These are phyloP conservation scores for Stramonita haemastoma DNA, from an alignment of 2,888 invertebrate species.

Conservation along the genomic window DNA sequence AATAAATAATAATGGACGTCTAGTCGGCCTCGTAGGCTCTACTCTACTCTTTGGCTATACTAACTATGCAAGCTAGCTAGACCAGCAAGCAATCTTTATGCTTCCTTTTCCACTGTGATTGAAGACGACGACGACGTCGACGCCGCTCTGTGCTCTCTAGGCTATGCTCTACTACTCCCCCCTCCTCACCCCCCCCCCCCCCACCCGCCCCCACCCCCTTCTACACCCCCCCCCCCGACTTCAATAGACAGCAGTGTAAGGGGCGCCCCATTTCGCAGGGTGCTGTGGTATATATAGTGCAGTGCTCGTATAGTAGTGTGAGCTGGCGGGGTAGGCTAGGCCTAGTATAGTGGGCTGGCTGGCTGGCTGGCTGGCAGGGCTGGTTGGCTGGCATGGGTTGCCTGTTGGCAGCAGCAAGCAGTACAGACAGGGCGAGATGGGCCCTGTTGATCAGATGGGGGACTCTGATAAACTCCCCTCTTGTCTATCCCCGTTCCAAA, in stretches of 20 bases:
- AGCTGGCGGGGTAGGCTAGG: too few species aligned
- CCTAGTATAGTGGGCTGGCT: neutral
- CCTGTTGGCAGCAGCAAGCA: neutral
- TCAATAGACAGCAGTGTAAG: neutral
- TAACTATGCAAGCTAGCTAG: too few species aligned
- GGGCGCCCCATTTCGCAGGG: neutral
- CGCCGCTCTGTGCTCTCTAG: neutral
- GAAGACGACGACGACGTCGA: too few species aligned
- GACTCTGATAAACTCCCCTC: neutral
- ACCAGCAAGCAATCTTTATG: too few species aligned
- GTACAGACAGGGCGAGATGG: neutral
- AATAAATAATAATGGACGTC: too few species aligned
- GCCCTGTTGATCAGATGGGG: neutral
- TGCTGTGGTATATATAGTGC: neutral
- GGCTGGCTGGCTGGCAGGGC: neutral
- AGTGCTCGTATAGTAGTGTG: neutral
- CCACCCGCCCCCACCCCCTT: neutral
- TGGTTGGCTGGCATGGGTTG: neutral
- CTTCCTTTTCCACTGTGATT: too few species aligned
- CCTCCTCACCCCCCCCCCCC: neutral
- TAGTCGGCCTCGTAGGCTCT: too few species aligned
- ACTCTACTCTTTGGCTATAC: too few species aligned
- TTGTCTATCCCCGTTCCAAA: neutral
- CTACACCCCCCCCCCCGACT: neutral
- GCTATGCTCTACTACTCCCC: neutral